These are phyloP conservation scores for Rhinoraja longicauda DNA, from an alignment of 2,797 vertebrate genomes.

Conservation along the genomic window DNA sequence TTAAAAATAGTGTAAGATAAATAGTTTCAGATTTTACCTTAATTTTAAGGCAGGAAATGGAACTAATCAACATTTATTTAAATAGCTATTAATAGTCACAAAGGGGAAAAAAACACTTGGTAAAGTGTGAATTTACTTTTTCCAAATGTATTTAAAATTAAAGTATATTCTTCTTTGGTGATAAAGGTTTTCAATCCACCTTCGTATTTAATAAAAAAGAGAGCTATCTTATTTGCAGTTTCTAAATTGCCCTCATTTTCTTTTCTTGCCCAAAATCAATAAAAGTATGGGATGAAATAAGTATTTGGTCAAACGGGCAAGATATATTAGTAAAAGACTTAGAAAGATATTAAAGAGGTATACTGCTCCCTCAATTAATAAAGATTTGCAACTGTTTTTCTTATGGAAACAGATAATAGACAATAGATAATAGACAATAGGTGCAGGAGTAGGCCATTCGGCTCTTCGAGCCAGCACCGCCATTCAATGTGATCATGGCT, in stretches of 20 bases:
- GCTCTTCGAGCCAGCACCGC: no score
- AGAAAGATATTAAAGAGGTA: neutral
- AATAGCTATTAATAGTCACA: neutral
- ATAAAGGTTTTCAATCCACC: neutral
- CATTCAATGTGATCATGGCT: no score
- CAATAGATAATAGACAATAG: no score
- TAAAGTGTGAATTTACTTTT: neutral
- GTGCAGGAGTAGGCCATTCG: no score
- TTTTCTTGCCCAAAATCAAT: neutral
- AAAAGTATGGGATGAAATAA: neutral
- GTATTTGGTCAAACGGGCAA: neutral
- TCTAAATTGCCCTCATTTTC: neutral
- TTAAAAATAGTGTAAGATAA: neutral
- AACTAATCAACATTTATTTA: neutral
- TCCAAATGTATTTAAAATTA: no score
- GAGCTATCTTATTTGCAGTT: neutral
- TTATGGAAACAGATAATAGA: neutral
- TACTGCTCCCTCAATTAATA: no score
- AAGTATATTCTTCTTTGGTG: neutral
- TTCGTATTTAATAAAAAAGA: slow-evolving; percentile 1
- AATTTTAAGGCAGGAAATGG: neutral
- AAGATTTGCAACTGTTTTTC: neutral
- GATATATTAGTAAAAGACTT: no score
- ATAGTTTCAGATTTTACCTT: neutral
- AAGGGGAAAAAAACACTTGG: no score